A percentile compares a stretch with the other conserved stretches of the same genome.
These are phyloP conservation scores for Cyanocitta stelleri DNA, from an alignment of 2,113 vertebrate species.

Conservation along the genomic window DNA sequence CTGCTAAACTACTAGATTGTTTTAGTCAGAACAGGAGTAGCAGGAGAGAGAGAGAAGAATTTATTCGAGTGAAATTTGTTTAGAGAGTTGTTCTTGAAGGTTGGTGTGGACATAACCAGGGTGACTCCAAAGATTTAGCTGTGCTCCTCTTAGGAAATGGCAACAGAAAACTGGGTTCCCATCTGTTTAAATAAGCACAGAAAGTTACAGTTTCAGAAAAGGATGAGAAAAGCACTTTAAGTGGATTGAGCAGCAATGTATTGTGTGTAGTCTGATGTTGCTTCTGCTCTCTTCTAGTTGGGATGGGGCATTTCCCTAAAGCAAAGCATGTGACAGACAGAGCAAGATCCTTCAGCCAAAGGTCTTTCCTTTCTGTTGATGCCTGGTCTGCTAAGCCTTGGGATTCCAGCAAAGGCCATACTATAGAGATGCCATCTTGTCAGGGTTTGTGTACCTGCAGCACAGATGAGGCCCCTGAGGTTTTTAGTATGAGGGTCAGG, in stretches of 20 bases:
- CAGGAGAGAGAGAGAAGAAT: not conserved
- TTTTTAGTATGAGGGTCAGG: not conserved
- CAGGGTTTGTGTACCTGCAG: not conserved
- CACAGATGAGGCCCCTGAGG: rapidly evolving
- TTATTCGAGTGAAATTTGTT: not conserved
- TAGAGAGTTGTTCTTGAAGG: not conserved
- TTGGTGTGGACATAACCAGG: rapidly evolving
- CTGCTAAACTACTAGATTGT: not conserved
- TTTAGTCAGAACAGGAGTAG: not conserved
- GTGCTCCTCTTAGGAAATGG: not conserved
- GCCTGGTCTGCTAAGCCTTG: not conserved
- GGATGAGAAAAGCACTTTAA: not conserved
- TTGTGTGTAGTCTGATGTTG: too few species aligned
- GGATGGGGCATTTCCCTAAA: not conserved
- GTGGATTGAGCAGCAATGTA: not conserved
- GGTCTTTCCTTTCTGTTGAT: not conserved
- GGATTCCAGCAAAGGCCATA: not conserved
- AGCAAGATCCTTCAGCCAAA: not conserved
- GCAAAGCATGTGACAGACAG: not conserved
- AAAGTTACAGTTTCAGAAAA: not conserved
- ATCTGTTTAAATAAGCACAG: not conserved
- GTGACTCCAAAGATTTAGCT: not conserved
- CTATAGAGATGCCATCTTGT: too few species aligned
- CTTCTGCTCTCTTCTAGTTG: not conserved
- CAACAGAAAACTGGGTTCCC: not conserved